phyloP scores from a whole-genome alignment of 2,797 vertebrate species.

The Saxicola maurus region DNA sequence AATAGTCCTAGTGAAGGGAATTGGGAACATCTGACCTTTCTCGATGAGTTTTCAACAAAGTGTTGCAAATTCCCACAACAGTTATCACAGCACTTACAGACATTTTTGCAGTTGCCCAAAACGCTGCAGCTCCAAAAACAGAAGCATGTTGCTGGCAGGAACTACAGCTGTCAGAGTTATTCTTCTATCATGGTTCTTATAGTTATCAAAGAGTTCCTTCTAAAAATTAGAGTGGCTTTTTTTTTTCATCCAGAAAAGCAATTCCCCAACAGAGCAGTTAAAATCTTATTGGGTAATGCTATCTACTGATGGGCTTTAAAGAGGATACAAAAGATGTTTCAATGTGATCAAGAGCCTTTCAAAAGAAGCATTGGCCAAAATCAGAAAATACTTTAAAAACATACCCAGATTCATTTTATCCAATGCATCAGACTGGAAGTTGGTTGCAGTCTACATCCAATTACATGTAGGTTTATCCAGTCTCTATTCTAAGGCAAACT shows the following conservation, averaged over 20 bases:
- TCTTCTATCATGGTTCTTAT: neutral
- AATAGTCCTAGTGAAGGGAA: neutral
- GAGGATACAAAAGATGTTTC: neutral
- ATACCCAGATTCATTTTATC: neutral
- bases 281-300: neutral
- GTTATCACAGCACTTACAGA: neutral
- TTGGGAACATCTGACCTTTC: neutral
- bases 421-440: neutral
- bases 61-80: neutral
- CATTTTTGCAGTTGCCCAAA: neutral
- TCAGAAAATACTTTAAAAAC: neutral
- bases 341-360: neutral
- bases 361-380: neutral
- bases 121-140: neutral
- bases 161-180: neutral
- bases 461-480: neutral
- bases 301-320: neutral
- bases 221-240: neutral
- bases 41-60: neutral
- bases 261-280: neutral
- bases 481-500: neutral
- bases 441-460: neutral
- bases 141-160: neutral
- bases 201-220: neutral
- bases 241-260: neutral